These are phyloP conservation scores for Pogona vitticeps DNA, from an alignment of 2,113 vertebrate genomes.

Conservation along the genomic window DNA sequence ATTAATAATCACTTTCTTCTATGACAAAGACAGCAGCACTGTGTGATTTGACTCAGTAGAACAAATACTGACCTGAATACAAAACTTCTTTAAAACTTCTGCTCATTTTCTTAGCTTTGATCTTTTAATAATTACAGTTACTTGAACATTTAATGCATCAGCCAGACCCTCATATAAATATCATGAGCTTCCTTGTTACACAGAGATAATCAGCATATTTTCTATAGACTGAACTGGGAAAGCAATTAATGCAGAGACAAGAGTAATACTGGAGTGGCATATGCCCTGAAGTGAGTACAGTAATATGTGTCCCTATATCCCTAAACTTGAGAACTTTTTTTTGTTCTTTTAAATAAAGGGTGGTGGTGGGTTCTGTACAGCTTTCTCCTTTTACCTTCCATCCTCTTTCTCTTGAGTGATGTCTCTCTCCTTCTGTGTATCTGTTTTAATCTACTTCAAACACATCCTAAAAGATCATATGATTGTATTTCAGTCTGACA, in stretches of 20 bases:
- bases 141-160: not conserved
- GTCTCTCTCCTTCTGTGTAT: conserved; percentile 24
- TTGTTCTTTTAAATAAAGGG: conserved; percentile 30
- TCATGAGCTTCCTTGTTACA: not conserved
- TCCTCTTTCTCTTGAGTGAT: conserved; percentile 33
- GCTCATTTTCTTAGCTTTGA: not conserved
- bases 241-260: not conserved
- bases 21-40: conserved; percentile 15
- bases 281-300: not conserved
- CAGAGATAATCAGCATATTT: not conserved
- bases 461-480: conserved; percentile 19
- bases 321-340: conserved; percentile 1
- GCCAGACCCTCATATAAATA: not conserved
- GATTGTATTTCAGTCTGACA: conserved; percentile 48
- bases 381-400: conserved; percentile 32
- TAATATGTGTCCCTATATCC: not conserved
- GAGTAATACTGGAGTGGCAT: too few relatives aligned
- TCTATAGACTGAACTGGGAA: not conserved
- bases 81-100: not conserved
- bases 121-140: not conserved
- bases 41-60: not conserved
- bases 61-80: not conserved
- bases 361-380: accelerated
- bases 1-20: conserved; percentile 29
- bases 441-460: conserved; percentile 54